phyloP scores from a whole-genome alignment of 1,140 invertebrate genomes.

The Heliothis virescens region DNA sequence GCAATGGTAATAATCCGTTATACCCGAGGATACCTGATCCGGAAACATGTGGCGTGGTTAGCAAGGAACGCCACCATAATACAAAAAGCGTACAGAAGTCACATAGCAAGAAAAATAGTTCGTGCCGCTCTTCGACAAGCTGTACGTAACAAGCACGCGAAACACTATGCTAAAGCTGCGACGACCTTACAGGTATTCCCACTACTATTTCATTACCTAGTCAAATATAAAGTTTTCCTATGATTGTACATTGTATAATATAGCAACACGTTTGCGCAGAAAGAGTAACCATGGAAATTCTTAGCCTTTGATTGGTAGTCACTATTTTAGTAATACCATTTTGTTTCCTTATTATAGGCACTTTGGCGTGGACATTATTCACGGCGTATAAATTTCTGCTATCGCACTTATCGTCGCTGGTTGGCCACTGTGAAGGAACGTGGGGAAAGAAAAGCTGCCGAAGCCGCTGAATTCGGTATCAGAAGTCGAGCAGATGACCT shows the following conservation, averaged over 20 bases:
- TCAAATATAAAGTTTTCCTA: neutral
- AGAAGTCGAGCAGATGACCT: conserved; percentile 75
- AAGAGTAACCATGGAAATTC: too few relatives aligned
- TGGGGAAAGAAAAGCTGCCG: conserved; percentile 74
- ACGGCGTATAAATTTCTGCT: conserved; percentile 78
- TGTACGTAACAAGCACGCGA: conserved; percentile 70
- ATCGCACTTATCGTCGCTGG: conserved; percentile 79
- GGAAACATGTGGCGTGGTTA: conserved; percentile 77
- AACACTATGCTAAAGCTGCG: conserved; percentile 69
- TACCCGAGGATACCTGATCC: conserved; percentile 73
- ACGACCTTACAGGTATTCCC: conserved; percentile 70
- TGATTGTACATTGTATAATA: too few relatives aligned
- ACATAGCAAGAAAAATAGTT: conserved; percentile 70
- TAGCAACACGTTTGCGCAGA: too few relatives aligned
- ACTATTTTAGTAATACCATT: too few relatives aligned
- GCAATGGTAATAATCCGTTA: conserved; percentile 71
- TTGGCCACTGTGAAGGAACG: conserved; percentile 71
- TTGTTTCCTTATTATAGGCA: conserved; percentile 63
- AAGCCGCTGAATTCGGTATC: conserved; percentile 76
- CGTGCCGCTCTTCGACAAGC: conserved; percentile 68
- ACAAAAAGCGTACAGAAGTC: conserved; percentile 77
- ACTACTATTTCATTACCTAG: neutral
- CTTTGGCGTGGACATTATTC: conserved; percentile 80
- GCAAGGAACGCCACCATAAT: conserved; percentile 75
- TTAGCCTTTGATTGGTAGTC: too few relatives aligned